Evolutionary conservation across 1,140 invertebrate species (phyloP).

Genomic region (Pseudomyrmex concolor): DNA sequence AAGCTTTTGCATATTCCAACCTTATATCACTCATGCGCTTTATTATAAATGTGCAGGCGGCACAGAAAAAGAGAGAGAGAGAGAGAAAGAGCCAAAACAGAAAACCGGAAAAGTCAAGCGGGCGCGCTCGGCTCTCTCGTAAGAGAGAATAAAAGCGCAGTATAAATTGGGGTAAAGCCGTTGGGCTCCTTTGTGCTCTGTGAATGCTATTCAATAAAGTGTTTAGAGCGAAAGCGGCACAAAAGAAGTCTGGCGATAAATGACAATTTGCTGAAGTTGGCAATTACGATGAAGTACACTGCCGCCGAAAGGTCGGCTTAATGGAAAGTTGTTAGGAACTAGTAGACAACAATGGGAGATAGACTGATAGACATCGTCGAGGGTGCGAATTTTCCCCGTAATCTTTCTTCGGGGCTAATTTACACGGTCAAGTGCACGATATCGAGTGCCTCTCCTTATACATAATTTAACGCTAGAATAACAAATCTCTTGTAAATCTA

Average conservation of each 20-base stretch:
- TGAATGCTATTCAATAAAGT: constrained; percentile 64
- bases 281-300: constrained; percentile 54
- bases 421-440: constrained; percentile 13
- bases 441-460: neutral
- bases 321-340: constrained; percentile 54
- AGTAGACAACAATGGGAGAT: constrained; percentile 53
- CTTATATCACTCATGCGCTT: constrained; percentile 71
- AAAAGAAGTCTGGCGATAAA: constrained; percentile 61
- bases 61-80: constrained; percentile 59
- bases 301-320: constrained; percentile 52
- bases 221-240: constrained; percentile 60
- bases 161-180: constrained; percentile 68
- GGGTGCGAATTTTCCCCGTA: neutral
- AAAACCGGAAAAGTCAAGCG: constrained; percentile 73
- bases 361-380: constrained; percentile 36
- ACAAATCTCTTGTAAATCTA: constrained; percentile 21
- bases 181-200: constrained; percentile 50
- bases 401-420: constrained; percentile 27
- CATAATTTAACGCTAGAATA: constrained; percentile 18
- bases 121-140: constrained; percentile 48
- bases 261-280: constrained; percentile 62
- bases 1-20: constrained; percentile 76
- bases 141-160: constrained; percentile 67
- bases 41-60: constrained; percentile 67
- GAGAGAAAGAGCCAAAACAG: constrained; percentile 66